A percentile compares a stretch with the other conserved stretches of the same genome.
Evolutionary conservation across 2,113 vertebrate genomes (phyloP).

Genomic region (Eolophus roseicapilla): DNA sequence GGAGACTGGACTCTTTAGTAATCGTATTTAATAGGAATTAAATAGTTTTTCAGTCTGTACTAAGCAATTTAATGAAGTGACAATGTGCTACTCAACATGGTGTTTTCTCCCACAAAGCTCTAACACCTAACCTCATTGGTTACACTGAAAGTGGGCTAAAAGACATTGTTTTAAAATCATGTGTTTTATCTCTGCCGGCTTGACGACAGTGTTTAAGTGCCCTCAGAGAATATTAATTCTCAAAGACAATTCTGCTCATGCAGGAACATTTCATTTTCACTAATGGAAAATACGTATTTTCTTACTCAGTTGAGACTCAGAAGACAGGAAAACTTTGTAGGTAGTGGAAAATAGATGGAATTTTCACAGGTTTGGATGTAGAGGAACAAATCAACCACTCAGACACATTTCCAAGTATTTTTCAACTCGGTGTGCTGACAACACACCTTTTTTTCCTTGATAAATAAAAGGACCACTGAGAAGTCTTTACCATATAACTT

Average conservation of each 20-base stretch:
- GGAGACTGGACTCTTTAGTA: not conserved
- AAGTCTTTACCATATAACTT: not conserved
- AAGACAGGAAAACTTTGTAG: not conserved
- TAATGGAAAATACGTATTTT: not conserved
- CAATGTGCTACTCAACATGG: not conserved
- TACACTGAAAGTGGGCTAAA: not conserved
- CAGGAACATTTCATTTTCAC: not conserved
- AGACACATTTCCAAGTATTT: not conserved
- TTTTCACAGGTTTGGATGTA: not conserved
- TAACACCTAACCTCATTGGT: not conserved
- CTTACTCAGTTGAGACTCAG: not conserved
- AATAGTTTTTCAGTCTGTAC: not conserved
- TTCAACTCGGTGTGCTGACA: not conserved
- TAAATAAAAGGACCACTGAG: not conserved
- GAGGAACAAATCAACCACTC: not conserved
- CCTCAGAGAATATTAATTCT: not conserved
- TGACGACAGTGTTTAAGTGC: not conserved
- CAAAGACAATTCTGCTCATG: not conserved
- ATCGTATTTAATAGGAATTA: not conserved
- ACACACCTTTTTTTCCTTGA: not conserved
- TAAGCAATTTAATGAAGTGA: not conserved
- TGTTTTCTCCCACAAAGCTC: not conserved
- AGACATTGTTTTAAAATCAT: not conserved
- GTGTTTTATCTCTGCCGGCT: not conserved
- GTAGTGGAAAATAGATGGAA: not conserved